These are phyloP conservation scores for Meriones psammophilus DNA, from an alignment of 2,797 vertebrate species.

Conservation along the genomic window DNA sequence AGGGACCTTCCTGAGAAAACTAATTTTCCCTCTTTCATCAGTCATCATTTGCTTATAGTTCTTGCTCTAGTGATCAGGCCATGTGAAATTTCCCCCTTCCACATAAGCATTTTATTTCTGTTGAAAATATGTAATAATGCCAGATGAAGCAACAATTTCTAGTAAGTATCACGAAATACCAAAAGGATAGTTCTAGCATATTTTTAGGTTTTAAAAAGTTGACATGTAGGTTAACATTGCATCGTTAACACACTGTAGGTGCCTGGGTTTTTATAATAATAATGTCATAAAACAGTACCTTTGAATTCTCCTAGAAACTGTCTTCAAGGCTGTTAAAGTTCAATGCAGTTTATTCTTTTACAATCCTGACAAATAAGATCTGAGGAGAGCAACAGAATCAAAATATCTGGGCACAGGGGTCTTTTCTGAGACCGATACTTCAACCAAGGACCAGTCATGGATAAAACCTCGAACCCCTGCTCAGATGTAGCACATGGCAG, in stretches of 20 bases:
- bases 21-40: not conserved
- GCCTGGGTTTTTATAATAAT: not conserved
- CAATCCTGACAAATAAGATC: not conserved
- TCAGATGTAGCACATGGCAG: no score
- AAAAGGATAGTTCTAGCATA: not conserved
- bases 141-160: not conserved
- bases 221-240: not conserved
- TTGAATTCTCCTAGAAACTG: not conserved
- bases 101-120: not conserved
- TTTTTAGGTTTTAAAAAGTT: slow-evolving; percentile 4
- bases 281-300: not conserved
- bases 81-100: not conserved
- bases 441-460: no score
- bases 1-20: not conserved
- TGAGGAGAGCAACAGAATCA: no score
- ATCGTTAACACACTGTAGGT: not conserved
- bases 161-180: not conserved
- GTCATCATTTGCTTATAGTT: not conserved
- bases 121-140: not conserved
- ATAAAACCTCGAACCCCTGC: no score
- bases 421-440: no score
- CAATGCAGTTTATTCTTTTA: not conserved
- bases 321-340: not conserved
- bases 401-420: no score
- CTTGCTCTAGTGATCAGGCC: not conserved